Conservation (phyloP, 1,140 invertebrate genomes). For the Aphelinus atriplicis region DNA sequence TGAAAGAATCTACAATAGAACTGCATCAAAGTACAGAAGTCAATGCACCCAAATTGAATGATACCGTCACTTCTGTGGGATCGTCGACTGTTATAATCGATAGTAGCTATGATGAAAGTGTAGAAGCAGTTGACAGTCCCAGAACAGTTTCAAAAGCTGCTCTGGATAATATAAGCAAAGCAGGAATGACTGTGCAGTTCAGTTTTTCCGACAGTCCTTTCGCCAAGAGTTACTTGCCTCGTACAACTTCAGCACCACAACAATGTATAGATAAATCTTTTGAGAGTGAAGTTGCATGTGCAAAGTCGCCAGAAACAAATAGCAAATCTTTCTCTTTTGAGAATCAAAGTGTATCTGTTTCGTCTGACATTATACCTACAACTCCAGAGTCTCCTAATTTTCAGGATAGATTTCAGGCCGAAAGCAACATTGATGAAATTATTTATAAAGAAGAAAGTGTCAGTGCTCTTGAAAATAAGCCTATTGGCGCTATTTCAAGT, state of each 20-base stretch:
- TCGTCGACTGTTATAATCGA: conserved; percentile 31
- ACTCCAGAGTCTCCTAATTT: conserved; percentile 6
- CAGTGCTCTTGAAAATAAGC: conserved; percentile 40
- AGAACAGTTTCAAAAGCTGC: conserved; percentile 70
- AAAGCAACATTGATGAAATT: conserved; percentile 19
- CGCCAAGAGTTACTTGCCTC: conserved; percentile 65
- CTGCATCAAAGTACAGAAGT: conserved; percentile 15
- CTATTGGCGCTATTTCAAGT: conserved; percentile 55
- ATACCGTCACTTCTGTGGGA: conserved; percentile 11
- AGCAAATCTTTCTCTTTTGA: background rate
- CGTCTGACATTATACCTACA: conserved; percentile 10
- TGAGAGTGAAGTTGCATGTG: conserved; percentile 1
- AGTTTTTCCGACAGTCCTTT: conserved; percentile 63
- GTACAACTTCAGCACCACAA: conserved; percentile 41
- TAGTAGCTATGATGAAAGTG: conserved; percentile 47
- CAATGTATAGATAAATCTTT: conserved; percentile 1
- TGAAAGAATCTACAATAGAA: conserved; percentile 15
- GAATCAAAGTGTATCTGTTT: background rate
- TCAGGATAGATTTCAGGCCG: conserved; percentile 18
- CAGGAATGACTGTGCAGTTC: conserved; percentile 71
- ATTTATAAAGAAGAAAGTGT: conserved; percentile 31
- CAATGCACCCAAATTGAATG: conserved; percentile 25
- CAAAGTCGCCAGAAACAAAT: background rate
- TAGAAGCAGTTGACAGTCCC: conserved; percentile 52
- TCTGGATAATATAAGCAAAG: conserved; percentile 75